Evolutionary conservation across 2,113 vertebrate genomes (phyloP).

Genomic region (Hucho hucho): DNA sequence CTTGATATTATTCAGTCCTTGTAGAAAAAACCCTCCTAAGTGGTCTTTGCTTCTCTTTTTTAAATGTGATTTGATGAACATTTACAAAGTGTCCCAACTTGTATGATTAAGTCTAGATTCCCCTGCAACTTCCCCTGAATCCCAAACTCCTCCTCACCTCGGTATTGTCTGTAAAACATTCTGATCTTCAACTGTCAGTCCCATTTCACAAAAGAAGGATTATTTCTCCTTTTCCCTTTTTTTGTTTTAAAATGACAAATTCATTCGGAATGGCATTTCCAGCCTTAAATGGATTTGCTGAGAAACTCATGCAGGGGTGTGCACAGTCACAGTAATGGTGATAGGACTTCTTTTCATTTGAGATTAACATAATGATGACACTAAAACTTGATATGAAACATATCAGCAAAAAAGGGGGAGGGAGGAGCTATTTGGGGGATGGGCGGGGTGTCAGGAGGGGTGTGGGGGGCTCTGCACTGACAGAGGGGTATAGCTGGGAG

Average conservation of each 20-base stretch:
- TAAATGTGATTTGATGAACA: constrained; percentile 73
- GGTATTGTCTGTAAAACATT: constrained; percentile 59
- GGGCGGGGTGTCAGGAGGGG: constrained; percentile 72
- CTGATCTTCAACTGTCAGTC: constrained; percentile 65
- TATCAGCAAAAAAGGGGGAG: constrained; percentile 92
- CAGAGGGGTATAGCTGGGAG: constrained; percentile 67
- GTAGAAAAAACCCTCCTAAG: constrained; percentile 54
- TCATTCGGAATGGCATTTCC: constrained; percentile 77
- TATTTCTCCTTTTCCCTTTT: constrained; percentile 60
- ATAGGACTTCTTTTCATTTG: constrained; percentile 89
- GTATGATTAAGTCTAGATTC: constrained; percentile 61
- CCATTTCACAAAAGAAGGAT: constrained; percentile 63
- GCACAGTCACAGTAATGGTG: constrained; percentile 92
- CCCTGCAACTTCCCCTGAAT: constrained; percentile 59
- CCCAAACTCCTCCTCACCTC: constrained; percentile 52
- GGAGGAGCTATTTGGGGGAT: constrained; percentile 74
- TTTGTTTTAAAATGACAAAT: constrained; percentile 70
- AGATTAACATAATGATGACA: constrained; percentile 95
- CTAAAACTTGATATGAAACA: constrained; percentile 97
- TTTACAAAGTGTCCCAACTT: constrained; percentile 74
- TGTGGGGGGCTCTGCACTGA: constrained; percentile 58
- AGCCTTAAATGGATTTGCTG: constrained; percentile 85
- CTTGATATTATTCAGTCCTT: constrained; percentile 71
- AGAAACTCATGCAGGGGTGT: constrained; percentile 96
- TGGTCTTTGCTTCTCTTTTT: constrained; percentile 62